These are phyloP conservation scores for Plecturocebus donacophilus DNA, from an alignment of 2,113 vertebrate genomes.

Conservation along the genomic window DNA sequence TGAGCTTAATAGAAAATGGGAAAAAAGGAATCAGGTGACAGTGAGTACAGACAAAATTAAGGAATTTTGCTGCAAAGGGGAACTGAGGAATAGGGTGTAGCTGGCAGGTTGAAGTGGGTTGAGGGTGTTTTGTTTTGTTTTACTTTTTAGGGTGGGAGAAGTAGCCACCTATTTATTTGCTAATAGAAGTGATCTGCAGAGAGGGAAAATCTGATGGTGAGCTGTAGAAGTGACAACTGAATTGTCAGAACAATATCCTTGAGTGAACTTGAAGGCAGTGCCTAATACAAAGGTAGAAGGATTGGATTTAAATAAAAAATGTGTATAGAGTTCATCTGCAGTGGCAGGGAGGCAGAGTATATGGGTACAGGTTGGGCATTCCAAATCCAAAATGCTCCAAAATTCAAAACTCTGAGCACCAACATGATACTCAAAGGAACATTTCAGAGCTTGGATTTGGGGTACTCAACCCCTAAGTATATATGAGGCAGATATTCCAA, in stretches of 20 bases:
- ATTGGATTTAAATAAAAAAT: not conserved
- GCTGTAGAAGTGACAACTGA: not conserved
- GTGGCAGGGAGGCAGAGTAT: not conserved
- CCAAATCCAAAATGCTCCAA: not conserved
- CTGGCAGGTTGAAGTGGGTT: not conserved
- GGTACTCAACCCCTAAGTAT: not conserved
- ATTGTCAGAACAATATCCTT: not conserved
- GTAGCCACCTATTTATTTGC: not conserved
- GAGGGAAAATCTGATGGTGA: not conserved
- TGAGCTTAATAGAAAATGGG: not conserved
- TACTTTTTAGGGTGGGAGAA: not conserved
- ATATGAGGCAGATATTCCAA: not conserved
- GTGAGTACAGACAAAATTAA: not conserved
- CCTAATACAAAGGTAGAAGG: not conserved
- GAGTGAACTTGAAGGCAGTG: not conserved
- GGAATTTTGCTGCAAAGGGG: not conserved
- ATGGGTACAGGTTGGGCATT: not conserved
- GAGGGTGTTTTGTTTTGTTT: not conserved
- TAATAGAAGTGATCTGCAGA: not conserved
- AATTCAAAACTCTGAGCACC: not conserved
- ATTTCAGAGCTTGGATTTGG: not conserved
- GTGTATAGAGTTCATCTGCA: not conserved
- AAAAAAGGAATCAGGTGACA: not conserved
- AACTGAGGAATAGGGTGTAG: not conserved
- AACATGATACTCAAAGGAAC: not conserved